phyloP scores from a whole-genome alignment of 2,797 vertebrate species.

The Pelochelys cantorii region DNA sequence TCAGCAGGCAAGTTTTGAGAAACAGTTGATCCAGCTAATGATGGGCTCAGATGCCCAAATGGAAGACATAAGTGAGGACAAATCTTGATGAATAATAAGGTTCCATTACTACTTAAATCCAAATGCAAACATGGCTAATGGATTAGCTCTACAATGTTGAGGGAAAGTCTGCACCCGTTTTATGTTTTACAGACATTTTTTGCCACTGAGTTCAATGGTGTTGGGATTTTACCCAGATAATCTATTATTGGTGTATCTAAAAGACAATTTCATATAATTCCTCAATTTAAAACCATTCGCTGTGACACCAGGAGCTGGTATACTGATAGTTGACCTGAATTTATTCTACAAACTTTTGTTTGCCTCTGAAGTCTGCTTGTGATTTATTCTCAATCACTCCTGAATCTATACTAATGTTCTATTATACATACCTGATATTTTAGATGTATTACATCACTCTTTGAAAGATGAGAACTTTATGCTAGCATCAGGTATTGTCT shows the following conservation, averaged over 20 bases:
- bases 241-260: conserved; percentile 10
- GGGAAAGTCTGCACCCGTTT: neutral
- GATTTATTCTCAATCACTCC: conserved; percentile 70
- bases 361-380: conserved; percentile 55
- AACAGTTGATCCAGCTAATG: neutral
- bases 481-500: conserved; percentile 66
- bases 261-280: conserved; percentile 62
- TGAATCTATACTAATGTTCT: conserved; percentile 55
- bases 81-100: neutral
- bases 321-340: conserved; percentile 59
- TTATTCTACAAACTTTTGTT: conserved; percentile 65
- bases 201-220: neutral
- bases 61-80: neutral
- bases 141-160: neutral
- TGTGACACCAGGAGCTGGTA: conserved; percentile 57
- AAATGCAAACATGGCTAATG: neutral
- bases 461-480: conserved; percentile 54
- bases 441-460: conserved; percentile 64
- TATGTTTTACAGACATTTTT: neutral
- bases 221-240: neutral
- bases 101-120: neutral
- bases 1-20: neutral
- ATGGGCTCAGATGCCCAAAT: neutral
- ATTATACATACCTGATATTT: conserved; percentile 66
- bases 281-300: conserved; percentile 53